Base-by-base conservation (phyloP, 2,888 invertebrate species). In the Odontocolon sp. region DNA sequence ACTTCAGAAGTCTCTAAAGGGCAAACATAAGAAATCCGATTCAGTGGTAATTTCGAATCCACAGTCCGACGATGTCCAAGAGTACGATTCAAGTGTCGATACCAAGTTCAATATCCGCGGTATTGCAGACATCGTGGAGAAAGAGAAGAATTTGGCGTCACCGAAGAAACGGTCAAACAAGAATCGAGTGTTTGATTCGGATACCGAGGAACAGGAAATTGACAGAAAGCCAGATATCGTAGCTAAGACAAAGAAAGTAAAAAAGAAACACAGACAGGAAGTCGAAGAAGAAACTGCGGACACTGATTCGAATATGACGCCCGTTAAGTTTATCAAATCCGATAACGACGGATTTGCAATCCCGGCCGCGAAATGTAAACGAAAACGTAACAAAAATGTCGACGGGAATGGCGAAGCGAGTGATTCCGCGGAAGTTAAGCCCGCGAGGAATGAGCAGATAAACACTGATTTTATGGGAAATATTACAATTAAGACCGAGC, bases 201-300 rank as follows among this genome's bases (percentile, higher is more conserved):
- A 71, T 14, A 73, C 38, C 23, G 73, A 64, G 45, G 50, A 47
- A 61, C 33, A n/a, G 9, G 69, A 80, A 16, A 45, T 70, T 18
- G 66, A 74, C 5, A 31, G 11, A 6, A 78, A 76, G 0, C 47
- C 50, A 9, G 67, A 47, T n/a, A 14, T 21, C 28, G 31, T 54
- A 64, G 77, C 31, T 0, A 79, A 72, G 14, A 75, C 78, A 28
- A 83, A 77, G 45, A 40, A 54, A 54, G 80, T 73, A 52, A 78
- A 52, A n/a, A 28, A 64, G 33, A 26, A 26, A n/a, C 36, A 23
- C 6, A 40, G 69, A 31, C 63, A 50, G n/a, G 63, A 52, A 18
- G 6, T 14, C n/a, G 50, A 38, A 2, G 64, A 64, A 9, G 9
- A n/a, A 9, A 4, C 16, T 5, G 3, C 14, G 11, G 18, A 28